Percentiles rank a stretch among this genome's conserved stretches.
phyloP scores from a whole-genome alignment of 2,113 vertebrate genomes.

The Porphyrio hochstetteri region DNA sequence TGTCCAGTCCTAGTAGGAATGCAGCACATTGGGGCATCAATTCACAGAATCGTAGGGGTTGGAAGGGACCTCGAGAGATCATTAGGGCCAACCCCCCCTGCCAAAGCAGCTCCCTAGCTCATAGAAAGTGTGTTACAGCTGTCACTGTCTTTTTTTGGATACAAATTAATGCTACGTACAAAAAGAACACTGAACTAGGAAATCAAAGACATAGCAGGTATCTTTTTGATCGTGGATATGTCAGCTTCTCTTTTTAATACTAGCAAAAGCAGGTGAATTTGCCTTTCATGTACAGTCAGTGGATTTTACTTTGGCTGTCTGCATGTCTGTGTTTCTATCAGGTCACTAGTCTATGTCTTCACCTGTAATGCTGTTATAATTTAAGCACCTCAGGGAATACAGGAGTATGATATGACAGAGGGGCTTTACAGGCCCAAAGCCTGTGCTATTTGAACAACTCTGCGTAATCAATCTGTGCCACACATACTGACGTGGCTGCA shows the following conservation, averaged over 20 bases:
- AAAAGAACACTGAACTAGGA: neutral
- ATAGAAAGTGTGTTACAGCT: neutral
- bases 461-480: neutral
- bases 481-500: neutral
- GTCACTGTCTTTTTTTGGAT: neutral
- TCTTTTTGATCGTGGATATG: neutral
- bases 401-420: neutral
- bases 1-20: neutral
- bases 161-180: neutral
- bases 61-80: no score
- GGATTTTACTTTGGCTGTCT: neutral
- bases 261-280: neutral
- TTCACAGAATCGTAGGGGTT: no score
- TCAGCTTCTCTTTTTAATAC: neutral
- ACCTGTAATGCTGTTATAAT: neutral
- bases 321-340: accelerated
- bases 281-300: neutral
- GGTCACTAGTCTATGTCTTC: neutral
- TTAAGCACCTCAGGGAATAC: neutral
- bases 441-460: neutral
- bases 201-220: neutral
- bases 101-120: no score
- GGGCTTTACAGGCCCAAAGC: neutral
- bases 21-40: neutral
- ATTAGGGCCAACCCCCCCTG: no score